Evolutionary conservation across 2,113 vertebrate genomes (phyloP).

Genomic region (Electrona antarctica): DNA sequence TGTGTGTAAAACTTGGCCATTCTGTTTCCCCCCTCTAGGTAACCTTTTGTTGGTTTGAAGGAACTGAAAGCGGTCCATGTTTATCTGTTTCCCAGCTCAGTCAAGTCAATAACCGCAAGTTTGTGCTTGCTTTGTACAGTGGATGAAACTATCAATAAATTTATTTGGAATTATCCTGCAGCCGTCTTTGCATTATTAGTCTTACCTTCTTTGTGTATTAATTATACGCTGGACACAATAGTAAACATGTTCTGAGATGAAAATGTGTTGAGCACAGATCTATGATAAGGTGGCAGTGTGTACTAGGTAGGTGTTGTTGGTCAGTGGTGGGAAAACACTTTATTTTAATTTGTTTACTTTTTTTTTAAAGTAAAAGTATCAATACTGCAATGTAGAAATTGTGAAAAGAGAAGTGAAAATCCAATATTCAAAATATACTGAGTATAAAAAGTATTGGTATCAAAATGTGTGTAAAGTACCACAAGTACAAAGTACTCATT

Average conservation of each 20-base stretch:
- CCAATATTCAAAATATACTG: too few relatives aligned
- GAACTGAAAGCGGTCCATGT: slow-evolving; percentile 35
- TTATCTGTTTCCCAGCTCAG: slow-evolving; percentile 58
- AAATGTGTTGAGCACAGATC: background rate
- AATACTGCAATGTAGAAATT: too few relatives aligned
- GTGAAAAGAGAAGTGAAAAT: too few relatives aligned
- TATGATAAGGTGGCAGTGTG: too few relatives aligned
- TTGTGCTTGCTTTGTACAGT: slow-evolving; percentile 82
- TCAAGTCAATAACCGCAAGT: slow-evolving; percentile 64
- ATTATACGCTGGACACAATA: background rate
- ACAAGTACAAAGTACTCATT: too few relatives aligned
- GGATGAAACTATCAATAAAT: slow-evolving; percentile 80
- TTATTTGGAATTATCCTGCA: slow-evolving; percentile 75
- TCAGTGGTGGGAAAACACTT: too few relatives aligned
- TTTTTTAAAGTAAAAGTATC: too few relatives aligned
- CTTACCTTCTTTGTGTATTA: background rate
- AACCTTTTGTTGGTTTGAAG: slow-evolving; percentile 46
- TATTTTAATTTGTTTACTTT: too few relatives aligned
- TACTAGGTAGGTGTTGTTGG: too few relatives aligned
- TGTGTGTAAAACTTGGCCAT: too few relatives aligned
- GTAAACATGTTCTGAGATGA: background rate
- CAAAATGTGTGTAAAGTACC: too few relatives aligned
- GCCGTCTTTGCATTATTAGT: slow-evolving; percentile 4
- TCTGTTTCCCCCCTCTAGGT: slow-evolving; percentile 40
- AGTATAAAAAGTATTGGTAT: too few relatives aligned